Percentiles rank a stretch among this genome's conserved stretches.
These are phyloP conservation scores for Desmodus rotundus DNA, from an alignment of 2,113 vertebrate genomes.

Conservation along the genomic window DNA sequence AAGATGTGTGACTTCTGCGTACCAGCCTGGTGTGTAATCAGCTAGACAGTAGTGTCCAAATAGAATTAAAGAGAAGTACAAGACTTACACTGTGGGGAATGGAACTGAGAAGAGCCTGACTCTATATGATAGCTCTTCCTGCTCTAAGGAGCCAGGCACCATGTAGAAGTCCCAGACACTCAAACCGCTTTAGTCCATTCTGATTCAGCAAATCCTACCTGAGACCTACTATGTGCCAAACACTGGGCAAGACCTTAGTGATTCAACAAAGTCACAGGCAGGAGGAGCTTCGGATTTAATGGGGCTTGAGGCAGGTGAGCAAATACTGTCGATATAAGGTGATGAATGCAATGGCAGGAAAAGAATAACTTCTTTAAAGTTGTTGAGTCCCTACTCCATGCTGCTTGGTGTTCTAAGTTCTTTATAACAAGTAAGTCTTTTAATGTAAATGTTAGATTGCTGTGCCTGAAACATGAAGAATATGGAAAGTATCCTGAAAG, in stretches of 20 bases:
- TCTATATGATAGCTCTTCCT: background rate
- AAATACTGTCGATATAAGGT: background rate
- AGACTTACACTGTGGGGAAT: background rate
- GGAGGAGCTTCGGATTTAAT: background rate
- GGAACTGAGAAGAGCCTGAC: background rate
- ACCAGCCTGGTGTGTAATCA: background rate
- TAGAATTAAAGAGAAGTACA: background rate
- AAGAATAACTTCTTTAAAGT: background rate
- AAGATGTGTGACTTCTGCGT: background rate
- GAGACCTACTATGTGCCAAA: background rate
- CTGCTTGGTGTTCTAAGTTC: background rate
- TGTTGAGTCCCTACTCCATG: background rate
- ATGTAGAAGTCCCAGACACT: background rate
- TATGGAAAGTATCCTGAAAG: background rate
- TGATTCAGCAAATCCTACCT: background rate
- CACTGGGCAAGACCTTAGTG: background rate
- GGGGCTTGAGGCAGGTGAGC: background rate
- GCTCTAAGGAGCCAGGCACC: background rate
- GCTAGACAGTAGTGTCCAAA: background rate
- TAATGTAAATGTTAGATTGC: background rate
- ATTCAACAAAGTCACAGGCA: background rate
- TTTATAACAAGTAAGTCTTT: background rate
- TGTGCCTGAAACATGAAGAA: background rate
- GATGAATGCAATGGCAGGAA: no score
- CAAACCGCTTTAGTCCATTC: background rate